phyloP scores from a whole-genome alignment of 2,888 invertebrate genomes.

The Sphaeridia pumilis region DNA sequence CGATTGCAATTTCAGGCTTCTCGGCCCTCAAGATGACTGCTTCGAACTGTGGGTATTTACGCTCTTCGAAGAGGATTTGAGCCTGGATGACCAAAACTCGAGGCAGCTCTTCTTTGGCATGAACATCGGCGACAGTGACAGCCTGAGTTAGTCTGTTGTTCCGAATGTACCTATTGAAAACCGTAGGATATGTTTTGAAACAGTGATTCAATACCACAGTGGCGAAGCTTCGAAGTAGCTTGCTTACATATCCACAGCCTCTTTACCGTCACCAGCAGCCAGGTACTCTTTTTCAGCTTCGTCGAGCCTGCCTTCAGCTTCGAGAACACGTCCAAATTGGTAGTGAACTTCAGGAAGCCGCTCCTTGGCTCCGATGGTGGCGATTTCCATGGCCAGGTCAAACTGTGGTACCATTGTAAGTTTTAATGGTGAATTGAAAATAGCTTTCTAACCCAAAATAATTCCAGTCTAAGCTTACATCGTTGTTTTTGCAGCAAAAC shows the following conservation, averaged over 20 bases:
- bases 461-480: slow-evolving; percentile 10
- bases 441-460: too few relatives aligned
- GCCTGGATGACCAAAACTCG: slow-evolving; percentile 54
- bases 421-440: too few relatives aligned
- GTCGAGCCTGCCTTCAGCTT: slow-evolving; percentile 75
- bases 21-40: slow-evolving; percentile 81
- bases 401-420: slow-evolving; percentile 48
- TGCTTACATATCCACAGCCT: slow-evolving; percentile 77
- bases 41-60: slow-evolving; percentile 62
- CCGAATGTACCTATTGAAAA: slow-evolving; percentile 17
- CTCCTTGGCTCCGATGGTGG: slow-evolving; percentile 51
- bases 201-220: too few relatives aligned
- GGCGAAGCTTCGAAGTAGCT: too few relatives aligned
- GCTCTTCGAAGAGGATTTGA: slow-evolving; percentile 51
- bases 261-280: slow-evolving; percentile 73
- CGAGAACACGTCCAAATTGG: slow-evolving; percentile 82
- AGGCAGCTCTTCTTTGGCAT: slow-evolving; percentile 24
- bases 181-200: too few relatives aligned
- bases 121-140: slow-evolving; percentile 12
- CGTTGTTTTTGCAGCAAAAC: slow-evolving; percentile 42
- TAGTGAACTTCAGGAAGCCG: slow-evolving; percentile 62
- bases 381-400: slow-evolving; percentile 87
- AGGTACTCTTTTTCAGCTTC: slow-evolving; percentile 89
- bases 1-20: slow-evolving; percentile 78
- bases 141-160: slow-evolving; percentile 10